These are phyloP conservation scores for Artemia sp. DNA, from an alignment of 2,888 invertebrate species.

Conservation along the genomic window DNA sequence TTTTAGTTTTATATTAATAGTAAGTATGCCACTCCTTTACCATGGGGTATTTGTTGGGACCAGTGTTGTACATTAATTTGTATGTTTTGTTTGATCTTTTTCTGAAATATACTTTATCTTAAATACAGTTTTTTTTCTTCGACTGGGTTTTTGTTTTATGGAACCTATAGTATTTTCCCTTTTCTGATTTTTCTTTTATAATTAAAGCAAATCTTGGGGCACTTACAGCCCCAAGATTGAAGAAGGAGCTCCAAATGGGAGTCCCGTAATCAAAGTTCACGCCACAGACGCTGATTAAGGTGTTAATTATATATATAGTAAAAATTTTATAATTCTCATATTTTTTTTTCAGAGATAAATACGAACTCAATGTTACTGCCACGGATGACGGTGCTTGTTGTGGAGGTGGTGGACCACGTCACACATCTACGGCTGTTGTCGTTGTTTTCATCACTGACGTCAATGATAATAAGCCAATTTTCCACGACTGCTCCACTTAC, in stretches of 20 bases:
- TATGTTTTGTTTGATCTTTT: too few relatives aligned
- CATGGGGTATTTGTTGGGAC: too few relatives aligned
- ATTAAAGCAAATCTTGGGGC: too few relatives aligned
- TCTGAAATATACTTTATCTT: too few relatives aligned
- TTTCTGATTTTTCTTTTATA: too few relatives aligned
- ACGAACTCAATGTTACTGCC: slow-evolving; percentile 89
- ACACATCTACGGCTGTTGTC: slow-evolving; percentile 83
- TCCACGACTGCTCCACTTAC: slow-evolving; percentile 81
- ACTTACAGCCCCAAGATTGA: slow-evolving; percentile 85
- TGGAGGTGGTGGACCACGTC: slow-evolving; percentile 65
- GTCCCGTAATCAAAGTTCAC: slow-evolving; percentile 60
- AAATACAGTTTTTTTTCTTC: too few relatives aligned
- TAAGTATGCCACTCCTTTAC: too few relatives aligned
- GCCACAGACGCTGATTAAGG: slow-evolving; percentile 93
- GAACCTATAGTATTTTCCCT: too few relatives aligned
- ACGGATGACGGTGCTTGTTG: slow-evolving; percentile 96
- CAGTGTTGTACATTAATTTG: too few relatives aligned
- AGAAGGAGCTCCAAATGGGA: slow-evolving; percentile 83
- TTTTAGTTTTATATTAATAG: too few relatives aligned
- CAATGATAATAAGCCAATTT: slow-evolving; percentile 89
- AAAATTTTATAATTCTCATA: too few relatives aligned
- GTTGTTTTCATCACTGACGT: slow-evolving; percentile 93
- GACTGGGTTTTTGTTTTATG: too few relatives aligned
- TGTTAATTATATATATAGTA: slow-evolving; percentile 41
- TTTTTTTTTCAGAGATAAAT: slow-evolving; percentile 49